Base-by-base conservation (phyloP, 2,888 invertebrate genomes). In the Dasysyrphus albostriatus region DNA sequence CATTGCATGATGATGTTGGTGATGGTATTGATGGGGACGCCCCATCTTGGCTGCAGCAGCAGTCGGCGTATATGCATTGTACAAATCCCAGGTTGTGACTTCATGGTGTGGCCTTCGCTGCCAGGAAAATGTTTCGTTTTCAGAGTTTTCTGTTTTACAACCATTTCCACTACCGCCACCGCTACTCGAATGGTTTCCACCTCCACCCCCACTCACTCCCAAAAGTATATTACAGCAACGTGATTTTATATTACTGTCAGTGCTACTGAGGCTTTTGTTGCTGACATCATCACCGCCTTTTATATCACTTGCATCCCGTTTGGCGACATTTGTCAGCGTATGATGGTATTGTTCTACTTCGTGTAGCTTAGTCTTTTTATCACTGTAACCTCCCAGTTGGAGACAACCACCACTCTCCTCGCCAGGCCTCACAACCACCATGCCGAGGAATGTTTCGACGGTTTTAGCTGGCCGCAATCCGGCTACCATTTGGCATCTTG, bases 181-280 rank as follows among this genome's bases (percentile, higher is more conserved):
- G 16, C 42, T 16, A 34, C 67, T 5, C 29, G 5, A 39, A 39
- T 39, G 39, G 39, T 39, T 10, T 32, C 32, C 42, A 42, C 73
- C 42, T 10, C 58, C 49, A 5, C 74, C 49, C 3, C 75, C 59
- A 19, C 59, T 74, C 4, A 59, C 79, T 9, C 89, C 89, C 37
- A 90, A 79, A 56, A 92, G 89, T 78, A 92, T 88, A 34, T 91
- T 92, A 79, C 92, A 92, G 80, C 92, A 92, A 81, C 91, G 90
- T 63, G 92, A 88, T 80, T 88, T 88, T 9, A 70, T 76, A 63
- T 72, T 70, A 85, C 73, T 83, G 47, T 67, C 63, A 79, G 75
- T 73, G 51, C 47, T 79, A 39, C 89, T 76, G 91, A 90, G 42
- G 91, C 90, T 61, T 91, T 90, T 65, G 89, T 89, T 75, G 90